Evolutionary conservation across 2,888 invertebrate species (phyloP), one percentile per base, ranked within the genome.

Genomic region (Scotopteryx bipunctaria): DNA sequence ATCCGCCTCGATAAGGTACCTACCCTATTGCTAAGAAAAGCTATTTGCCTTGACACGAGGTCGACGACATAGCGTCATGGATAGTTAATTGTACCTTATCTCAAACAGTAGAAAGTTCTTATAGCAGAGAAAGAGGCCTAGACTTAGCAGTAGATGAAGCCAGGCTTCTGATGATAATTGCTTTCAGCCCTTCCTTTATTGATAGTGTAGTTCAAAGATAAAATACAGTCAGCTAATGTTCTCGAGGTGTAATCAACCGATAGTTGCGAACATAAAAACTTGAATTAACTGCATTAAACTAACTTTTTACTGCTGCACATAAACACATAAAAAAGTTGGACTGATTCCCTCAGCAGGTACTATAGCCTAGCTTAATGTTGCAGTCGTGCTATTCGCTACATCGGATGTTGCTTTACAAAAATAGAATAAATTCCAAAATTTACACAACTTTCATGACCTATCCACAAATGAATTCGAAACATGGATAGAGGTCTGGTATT

Each of bases 321-420:
- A 66, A 70, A 69, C 64, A 62, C 64, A 64, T 69, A 67, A 67
- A 67, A 71, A 71, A 62, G 63, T 68, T 63, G 40, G 63, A 45
- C 56, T 57, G 62, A 58, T 58, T 59, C 59, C 57, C 55, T 43
- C 56, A 42, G 48, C 38, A 35, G 46, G 47, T 48, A 56, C 23
- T 47, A 44, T 52, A 54, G 31, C 33, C 46, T 46, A 40, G 51
- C n/a, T 45, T 57, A 56, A 55, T 56, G 54, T 57, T 56, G 42
- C 51, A 53, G 25, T 36, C 41, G 49, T 49, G 44, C 21, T 37
- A 38, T 15, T 44, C 25, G 16, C 40, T 40, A 45, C 46, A 31
- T 54, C 46, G 41, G 50, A 54, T 53, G 45, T 41, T 47, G 36
- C 36, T 48, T 36, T 27, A 25, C n/a, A 46, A 49, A 48, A 54